Evolutionary conservation across 2,888 invertebrate species (phyloP).

Genomic region (Diaphora mendica): DNA sequence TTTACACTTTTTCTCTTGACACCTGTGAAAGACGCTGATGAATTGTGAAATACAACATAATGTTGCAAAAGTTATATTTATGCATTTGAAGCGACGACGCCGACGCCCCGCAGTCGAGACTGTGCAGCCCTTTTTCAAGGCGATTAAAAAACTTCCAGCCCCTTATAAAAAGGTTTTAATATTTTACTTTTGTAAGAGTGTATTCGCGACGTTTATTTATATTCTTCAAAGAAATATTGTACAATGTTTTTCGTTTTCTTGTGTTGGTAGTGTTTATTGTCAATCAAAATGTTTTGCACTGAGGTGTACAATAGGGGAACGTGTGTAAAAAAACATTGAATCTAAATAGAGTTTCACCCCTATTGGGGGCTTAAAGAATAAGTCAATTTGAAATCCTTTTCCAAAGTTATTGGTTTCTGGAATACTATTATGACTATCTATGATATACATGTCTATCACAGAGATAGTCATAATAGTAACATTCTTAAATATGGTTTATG

Average conservation of each 20-base stretch:
- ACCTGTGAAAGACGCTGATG: slow-evolving; percentile 68
- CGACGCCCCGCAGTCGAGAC: slow-evolving; percentile 48
- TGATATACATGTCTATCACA: neutral
- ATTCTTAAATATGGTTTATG: too few relatives aligned
- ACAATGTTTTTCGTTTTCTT: slow-evolving; percentile 53
- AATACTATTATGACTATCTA: neutral
- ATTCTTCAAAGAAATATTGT: slow-evolving; percentile 33
- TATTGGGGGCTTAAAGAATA: slow-evolving; percentile 28
- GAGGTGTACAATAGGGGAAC: slow-evolving; percentile 44
- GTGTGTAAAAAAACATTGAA: slow-evolving; percentile 49
- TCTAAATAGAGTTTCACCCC: slow-evolving; percentile 49
- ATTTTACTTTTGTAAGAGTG: slow-evolving; percentile 52
- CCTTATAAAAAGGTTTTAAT: slow-evolving; percentile 58
- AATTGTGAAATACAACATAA: slow-evolving; percentile 64
- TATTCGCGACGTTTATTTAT: slow-evolving; percentile 45
- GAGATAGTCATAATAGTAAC: too few relatives aligned
- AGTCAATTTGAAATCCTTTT: slow-evolving; percentile 31
- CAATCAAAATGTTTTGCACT: slow-evolving; percentile 60
- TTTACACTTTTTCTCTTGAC: slow-evolving; percentile 73
- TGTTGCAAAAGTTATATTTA: slow-evolving; percentile 54
- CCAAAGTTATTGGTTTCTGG: slow-evolving; percentile 1
- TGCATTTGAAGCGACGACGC: slow-evolving; percentile 50
- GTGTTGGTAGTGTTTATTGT: slow-evolving; percentile 57
- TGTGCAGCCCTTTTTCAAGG: slow-evolving; percentile 61
- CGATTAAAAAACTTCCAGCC: slow-evolving; percentile 74